Percentiles rank a stretch among this genome's conserved stretches.
These are phyloP conservation scores for Acrossocheilus wenchowensis DNA, from an alignment of 2,797 vertebrate genomes.

Conservation along the genomic window DNA sequence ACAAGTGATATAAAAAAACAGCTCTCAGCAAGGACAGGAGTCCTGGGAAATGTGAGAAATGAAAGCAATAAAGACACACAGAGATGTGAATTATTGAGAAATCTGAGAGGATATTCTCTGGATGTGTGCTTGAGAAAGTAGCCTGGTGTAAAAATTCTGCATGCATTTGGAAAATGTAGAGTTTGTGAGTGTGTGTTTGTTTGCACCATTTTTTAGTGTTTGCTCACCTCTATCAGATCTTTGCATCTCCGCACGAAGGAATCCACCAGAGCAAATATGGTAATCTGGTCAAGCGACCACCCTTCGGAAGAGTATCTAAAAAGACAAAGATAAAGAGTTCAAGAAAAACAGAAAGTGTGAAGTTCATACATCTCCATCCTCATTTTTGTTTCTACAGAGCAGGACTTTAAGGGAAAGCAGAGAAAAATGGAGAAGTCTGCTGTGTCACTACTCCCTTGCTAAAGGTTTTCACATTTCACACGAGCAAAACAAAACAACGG, in stretches of 20 bases:
- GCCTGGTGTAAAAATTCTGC: background rate
- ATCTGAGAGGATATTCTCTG: conserved; percentile 37
- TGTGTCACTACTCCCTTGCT: conserved; percentile 39
- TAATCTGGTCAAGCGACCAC: conserved; percentile 83
- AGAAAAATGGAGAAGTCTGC: conserved; percentile 42
- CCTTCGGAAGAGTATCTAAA: conserved; percentile 76
- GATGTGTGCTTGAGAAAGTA: background rate
- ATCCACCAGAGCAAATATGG: conserved; percentile 84
- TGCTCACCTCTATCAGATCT: conserved; percentile 87
- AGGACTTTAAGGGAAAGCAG: conserved; percentile 20
- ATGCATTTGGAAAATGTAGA: conserved; percentile 11
- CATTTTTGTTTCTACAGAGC: conserved; percentile 10
- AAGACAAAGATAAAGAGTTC: conserved; percentile 32
- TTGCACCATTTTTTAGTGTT: background rate
- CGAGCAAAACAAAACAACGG: conserved; percentile 68
- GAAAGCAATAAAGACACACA: conserved; percentile 53
- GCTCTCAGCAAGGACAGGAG: conserved; percentile 29
- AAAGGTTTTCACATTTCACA: conserved; percentile 49
- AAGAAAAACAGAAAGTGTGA: background rate
- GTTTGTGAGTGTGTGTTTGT: conserved; percentile 43
- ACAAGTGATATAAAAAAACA: conserved; percentile 31
- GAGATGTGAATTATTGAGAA: conserved; percentile 33
- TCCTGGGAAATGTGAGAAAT: conserved; percentile 46
- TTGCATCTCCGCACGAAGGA: conserved; percentile 85
- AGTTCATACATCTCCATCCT: conserved; percentile 18